These are phyloP conservation scores for Piscicola geometra DNA, from an alignment of 2,888 invertebrate species.

Conservation along the genomic window DNA sequence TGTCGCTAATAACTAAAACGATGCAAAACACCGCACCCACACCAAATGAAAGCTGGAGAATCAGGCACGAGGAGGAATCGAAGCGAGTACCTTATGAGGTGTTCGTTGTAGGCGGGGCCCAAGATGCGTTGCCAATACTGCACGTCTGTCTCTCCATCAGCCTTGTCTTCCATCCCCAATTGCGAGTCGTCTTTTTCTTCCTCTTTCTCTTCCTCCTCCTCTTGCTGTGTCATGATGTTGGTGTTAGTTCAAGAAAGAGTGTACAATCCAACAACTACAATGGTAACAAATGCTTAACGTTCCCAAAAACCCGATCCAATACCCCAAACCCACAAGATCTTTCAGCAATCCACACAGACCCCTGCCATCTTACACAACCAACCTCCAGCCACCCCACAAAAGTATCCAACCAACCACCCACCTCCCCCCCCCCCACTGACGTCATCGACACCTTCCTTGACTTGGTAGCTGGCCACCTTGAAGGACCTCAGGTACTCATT, in stretches of 20 bases:
- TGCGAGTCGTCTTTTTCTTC: slow-evolving; percentile 38
- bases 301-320: no score
- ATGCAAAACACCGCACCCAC: no score
- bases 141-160: slow-evolving; percentile 38
- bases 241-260: background rate
- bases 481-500: slow-evolving; percentile 96
- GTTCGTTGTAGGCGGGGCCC: slow-evolving; percentile 42
- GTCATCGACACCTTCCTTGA: slow-evolving; percentile 43
- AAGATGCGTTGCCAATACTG: slow-evolving; percentile 44
- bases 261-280: no score
- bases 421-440: background rate
- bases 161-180: slow-evolving; percentile 35
- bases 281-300: no score
- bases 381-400: background rate
- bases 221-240: background rate
- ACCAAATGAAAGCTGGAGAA: no score
- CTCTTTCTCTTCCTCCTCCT: slow-evolving; percentile 40
- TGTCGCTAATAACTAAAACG: no score
- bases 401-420: background rate
- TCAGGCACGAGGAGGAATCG: no score
- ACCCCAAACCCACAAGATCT: no score
- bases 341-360: no score
- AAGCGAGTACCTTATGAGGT: no score
- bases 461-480: slow-evolving; percentile 60
- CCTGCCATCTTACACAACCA: no score